phyloP scores from a whole-genome alignment of 1,140 invertebrate genomes.

The Tetragonula clypearis region DNA sequence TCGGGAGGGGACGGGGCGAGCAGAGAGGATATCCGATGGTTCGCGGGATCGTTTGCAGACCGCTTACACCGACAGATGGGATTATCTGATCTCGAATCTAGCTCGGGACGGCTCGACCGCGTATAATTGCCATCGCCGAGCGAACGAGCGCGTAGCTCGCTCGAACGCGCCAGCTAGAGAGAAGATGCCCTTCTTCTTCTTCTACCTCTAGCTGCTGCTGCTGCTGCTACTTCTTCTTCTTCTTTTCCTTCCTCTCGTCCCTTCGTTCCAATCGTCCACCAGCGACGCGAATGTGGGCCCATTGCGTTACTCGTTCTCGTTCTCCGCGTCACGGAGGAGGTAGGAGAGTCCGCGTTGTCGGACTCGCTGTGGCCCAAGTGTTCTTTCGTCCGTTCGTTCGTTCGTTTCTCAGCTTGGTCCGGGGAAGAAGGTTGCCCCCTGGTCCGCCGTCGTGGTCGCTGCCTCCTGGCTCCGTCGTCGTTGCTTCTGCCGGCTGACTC shows the following conservation, averaged over 20 bases:
- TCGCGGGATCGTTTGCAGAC: conserved; percentile 75
- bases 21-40: conserved; percentile 70
- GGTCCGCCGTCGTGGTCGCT: conserved; percentile 26
- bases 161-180: conserved; percentile 53
- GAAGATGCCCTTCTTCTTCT: conserved; percentile 38
- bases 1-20: background rate
- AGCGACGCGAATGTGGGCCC: conserved; percentile 22
- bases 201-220: conserved; percentile 26
- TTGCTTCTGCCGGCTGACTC: conserved; percentile 32
- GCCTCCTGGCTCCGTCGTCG: conserved; percentile 18
- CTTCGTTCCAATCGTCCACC: conserved; percentile 37
- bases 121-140: conserved; percentile 77
- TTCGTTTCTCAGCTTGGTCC: conserved; percentile 32
- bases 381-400: conserved; percentile 44
- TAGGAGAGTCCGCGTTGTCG: no score
- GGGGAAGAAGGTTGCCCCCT: conserved; percentile 37
- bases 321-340: no score
- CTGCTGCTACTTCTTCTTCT: no score
- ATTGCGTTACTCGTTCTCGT: background rate
- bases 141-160: conserved; percentile 60
- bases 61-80: conserved; percentile 78
- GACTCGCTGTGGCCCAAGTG: no score
- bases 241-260: conserved; percentile 32
- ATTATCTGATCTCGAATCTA: conserved; percentile 80
- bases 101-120: conserved; percentile 74